Base-by-base conservation (phyloP, 2,888 invertebrate genomes). In the Erebia epiphron region DNA sequence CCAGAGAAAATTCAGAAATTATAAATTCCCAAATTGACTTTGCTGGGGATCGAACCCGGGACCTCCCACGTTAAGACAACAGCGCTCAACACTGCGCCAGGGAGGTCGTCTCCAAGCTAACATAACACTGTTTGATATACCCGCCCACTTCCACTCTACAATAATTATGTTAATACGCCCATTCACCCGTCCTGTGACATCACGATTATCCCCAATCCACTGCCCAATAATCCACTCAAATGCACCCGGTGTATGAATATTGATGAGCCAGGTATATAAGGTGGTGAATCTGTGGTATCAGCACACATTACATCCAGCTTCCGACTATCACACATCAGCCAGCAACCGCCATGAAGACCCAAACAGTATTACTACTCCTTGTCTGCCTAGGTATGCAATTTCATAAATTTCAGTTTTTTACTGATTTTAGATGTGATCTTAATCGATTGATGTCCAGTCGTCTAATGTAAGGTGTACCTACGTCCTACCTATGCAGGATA, bases 261-360 rank as follows among this genome's bases (percentile, higher is more conserved):
- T 66, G 21, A 66, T 66, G n/a, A 57, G 14, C 1, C 56, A 14
- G 18, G 43, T 66, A 66, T 66, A 66, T 46, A 66, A 66, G 66
- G 43, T 13, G 54, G 57, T 66, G 57, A 66, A 46, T 3, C 5
- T 18, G 21, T 5, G 18, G 18, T 43, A 41, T 43, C 57, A 66
- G 66, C 43, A 56, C 66, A 66, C 14, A 46, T 1, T 18, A 26
- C 0, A 14, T 66, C 3, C 56, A 21, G 16, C 5, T 10, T n/a
- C 46, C 56, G 43, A 54, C 21, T 11, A 52, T 26, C n/a, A 41
- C 16, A 60, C 60, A 62, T 8, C 62, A 49, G 1, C 60, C 18
- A 41, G 7, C 11, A 35, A 13, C 35, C 1, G 16, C n/a, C 52
- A 52, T 65, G 54, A 65, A 65, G 54, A 11, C 54, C 11, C 43